Conservation (phyloP, 2,113 vertebrate genomes). For the Nesospiza acunhae region DNA sequence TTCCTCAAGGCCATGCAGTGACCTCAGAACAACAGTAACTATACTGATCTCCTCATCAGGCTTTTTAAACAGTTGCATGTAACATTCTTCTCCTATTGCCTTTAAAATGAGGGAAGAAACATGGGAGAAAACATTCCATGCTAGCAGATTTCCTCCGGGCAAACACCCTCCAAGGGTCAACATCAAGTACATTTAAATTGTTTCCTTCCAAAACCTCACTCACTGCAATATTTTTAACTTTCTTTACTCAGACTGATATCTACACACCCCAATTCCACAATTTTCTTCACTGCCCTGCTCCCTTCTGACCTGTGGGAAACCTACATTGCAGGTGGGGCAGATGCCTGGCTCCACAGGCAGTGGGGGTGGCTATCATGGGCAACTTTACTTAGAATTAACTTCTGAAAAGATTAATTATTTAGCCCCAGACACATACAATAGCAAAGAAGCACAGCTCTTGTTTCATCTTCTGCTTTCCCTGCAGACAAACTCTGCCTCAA, state of each 20-base stretch:
- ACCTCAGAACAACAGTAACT: not conserved
- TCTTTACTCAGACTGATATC: not conserved
- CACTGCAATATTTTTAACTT: not conserved
- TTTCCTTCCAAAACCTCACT: not conserved
- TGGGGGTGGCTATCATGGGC: fast-evolving
- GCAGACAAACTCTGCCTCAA: not conserved
- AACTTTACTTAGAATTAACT: not conserved
- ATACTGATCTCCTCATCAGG: too few relatives aligned
- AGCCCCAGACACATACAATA: not conserved
- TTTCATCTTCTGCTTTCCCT: not conserved
- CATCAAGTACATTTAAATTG: not conserved
- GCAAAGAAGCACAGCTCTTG: not conserved
- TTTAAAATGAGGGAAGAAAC: not conserved
- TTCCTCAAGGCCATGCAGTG: not conserved
- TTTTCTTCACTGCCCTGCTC: not conserved
- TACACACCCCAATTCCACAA: not conserved
- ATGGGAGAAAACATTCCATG: not conserved
- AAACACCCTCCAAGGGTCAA: not conserved
- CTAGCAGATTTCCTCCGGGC: not conserved
- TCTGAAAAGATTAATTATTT: not conserved
- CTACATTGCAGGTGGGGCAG: not conserved
- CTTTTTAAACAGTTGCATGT: not conserved
- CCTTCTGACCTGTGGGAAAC: not conserved
- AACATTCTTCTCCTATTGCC: not conserved
- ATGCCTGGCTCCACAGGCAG: not conserved